A percentile compares a stretch with the other conserved stretches of the same genome.
Conservation (phyloP, 2,797 vertebrate genomes). For the Periophthalmus magnuspinnatus region DNA sequence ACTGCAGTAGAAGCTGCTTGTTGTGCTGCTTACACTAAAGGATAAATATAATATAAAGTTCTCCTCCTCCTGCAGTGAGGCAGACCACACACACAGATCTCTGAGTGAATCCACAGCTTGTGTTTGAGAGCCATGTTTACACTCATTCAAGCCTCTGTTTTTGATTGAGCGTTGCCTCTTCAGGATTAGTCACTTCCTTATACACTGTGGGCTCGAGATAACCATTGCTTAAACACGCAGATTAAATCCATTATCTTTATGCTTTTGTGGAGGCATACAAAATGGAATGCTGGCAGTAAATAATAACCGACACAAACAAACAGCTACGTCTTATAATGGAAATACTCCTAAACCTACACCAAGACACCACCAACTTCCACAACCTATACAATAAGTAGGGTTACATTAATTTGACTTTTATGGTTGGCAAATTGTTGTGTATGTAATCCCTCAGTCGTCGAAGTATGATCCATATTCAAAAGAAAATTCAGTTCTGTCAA, state of each 20-base stretch:
- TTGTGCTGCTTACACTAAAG: background rate
- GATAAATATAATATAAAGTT: background rate
- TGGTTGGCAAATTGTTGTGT: too few species aligned
- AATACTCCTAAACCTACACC: background rate
- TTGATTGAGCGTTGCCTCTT: conserved; percentile 3
- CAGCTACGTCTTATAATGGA: background rate
- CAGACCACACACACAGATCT: background rate
- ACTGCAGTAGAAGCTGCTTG: too few species aligned
- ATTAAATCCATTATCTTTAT: background rate
- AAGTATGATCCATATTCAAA: too few species aligned
- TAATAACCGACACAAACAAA: background rate
- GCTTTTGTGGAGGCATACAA: background rate
- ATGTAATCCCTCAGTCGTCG: too few species aligned
- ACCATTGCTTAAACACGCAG: background rate
- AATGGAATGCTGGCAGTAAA: background rate
- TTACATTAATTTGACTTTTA: background rate
- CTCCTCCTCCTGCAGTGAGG: background rate
- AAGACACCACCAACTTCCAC: background rate
- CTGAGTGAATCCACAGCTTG: background rate
- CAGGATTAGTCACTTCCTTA: background rate
- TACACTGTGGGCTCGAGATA: background rate
- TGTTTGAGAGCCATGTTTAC: background rate
- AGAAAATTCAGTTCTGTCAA: too few species aligned
- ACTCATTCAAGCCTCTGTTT: background rate
- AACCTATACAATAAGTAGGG: background rate